Evolutionary conservation across 2,797 vertebrate species (phyloP), one percentile per base, ranked within the genome.

Genomic region (Neomorphus geoffroyi): DNA sequence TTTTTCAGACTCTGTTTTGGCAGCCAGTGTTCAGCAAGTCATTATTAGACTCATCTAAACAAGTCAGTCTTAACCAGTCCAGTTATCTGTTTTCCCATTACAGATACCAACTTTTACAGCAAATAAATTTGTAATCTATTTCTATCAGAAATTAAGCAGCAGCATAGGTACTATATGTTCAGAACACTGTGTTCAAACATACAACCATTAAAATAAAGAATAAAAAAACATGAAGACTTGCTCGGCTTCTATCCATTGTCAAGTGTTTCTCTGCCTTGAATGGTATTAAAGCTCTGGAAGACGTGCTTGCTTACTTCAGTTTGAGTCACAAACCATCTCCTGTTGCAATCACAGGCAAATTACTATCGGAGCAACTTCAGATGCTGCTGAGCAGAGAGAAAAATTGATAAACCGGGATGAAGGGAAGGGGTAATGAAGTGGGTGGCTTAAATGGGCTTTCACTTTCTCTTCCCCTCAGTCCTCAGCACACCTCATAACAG

Each of bases 121-220:
- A 97, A 96, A 93, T 81, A 87, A 87, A 78, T 87, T 92, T 92
- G 65, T 93, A 71, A 84, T 91, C 83, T 73, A 72, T 93, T 95
- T 88, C 96, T 96, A 94, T 74, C 51, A 78, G 92, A 96, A 98
- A 97, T 61, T 50, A 93, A 95, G 86, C 86, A 92, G 75, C 92
- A 83, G 84, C 67, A 94, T 93, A 92, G 66, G 79, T 78, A 83
- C 66, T 78, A 24, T 77, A 92, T 84, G 66, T 90, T 95, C 93
- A 80, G 32, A 95, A 97, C 77, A 92, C 80, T 96, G 79, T 95
- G 83, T 93, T 96, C 94, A 94, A 94, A 92, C 58, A 66, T 94
- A 67, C 94, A 96, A 97, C 74, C 79, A 96, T 97, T 89, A 87
- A 94, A 74, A 53, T 61, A 57, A 71, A 92, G 83, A 77, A 79